Evolutionary conservation across 2,888 invertebrate species (phyloP).

Genomic region (Patella pellucida): DNA sequence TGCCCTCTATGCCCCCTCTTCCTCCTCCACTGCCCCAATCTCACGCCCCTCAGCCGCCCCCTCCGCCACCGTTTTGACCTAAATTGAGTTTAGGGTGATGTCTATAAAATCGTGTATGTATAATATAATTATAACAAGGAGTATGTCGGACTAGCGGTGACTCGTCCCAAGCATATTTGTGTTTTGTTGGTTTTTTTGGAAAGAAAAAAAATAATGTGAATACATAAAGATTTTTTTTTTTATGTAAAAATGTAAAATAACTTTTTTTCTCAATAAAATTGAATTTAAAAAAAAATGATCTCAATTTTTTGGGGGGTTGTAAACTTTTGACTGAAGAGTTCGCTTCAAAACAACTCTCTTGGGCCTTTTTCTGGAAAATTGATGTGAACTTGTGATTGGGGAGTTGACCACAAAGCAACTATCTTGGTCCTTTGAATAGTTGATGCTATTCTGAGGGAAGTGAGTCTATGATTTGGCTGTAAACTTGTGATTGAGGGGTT

Average conservation of each 20-base stretch:
- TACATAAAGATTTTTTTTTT: conserved; percentile 10
- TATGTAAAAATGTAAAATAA: conserved; percentile 10
- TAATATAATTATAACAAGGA: conserved; percentile 17
- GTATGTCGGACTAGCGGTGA: background rate
- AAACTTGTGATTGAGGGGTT: no score
- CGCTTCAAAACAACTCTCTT: no score
- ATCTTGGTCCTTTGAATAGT: no score
- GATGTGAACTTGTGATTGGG: no score
- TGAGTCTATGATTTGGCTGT: no score
- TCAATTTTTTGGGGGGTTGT: no score
- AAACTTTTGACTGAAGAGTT: no score
- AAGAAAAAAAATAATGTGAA: conserved; percentile 1
- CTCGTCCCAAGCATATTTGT: background rate
- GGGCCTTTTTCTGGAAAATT: no score
- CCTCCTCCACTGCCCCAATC: conserved; percentile 40
- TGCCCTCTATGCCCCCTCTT: conserved; percentile 33
- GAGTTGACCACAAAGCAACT: no score
- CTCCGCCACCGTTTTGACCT: conserved; percentile 34
- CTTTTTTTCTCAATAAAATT: conserved; percentile 11
- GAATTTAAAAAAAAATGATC: background rate
- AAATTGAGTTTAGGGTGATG: conserved; percentile 11
- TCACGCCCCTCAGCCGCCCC: conserved; percentile 40
- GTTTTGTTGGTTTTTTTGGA: conserved; percentile 10
- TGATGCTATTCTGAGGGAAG: no score
- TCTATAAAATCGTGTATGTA: conserved; percentile 9